Base-by-base conservation (phyloP, 2,888 invertebrate species). In the Calliopum simillimum region DNA sequence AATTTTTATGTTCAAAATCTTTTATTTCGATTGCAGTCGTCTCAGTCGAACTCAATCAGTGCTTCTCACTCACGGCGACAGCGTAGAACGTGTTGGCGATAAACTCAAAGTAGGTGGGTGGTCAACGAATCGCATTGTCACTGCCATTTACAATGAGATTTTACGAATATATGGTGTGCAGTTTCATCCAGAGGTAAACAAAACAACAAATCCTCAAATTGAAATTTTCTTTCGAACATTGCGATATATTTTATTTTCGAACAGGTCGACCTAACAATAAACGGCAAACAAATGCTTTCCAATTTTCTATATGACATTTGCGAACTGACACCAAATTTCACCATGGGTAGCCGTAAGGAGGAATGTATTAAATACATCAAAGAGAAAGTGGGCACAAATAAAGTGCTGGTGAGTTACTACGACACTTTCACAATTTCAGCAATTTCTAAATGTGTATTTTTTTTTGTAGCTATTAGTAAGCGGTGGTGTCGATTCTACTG, bases 401-500 rank as follows among this genome's bases (percentile, higher is more conserved):
- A 97, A 91, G 98, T 97, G 71, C 88, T 97, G 87, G 96, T 96
- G 84, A 89, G 92, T 89, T 41, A 4, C 19, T 41, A 4, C 19
- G 2, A 4, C 3, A 44, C 44, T 43, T 16, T 46, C 3, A 23
- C 49, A 59, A 70, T 13, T 11, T 53, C 21, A 56, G 16, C 53
- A 58, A 63, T 43, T 43, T 11, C n/a, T 11, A 49, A 47, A 62
- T 4, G 6, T 13, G 12, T 19, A 12, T 8, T 4, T 43, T 59
- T 49, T 47, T 6, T 13, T 62, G 55, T 47, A 2, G 49, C 49
- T 97, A 85, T 87, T 98, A 82, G 93, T 98, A 67, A 98, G 98
- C 85, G 99, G 99, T 21, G 99, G 99, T 33, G 99, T 99, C 5
- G 99, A 99, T 87, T 99, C 99, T 0, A 97, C 99, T n/a, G 99